These are phyloP conservation scores for Pharmacophagus antenor DNA, from an alignment of 2,888 invertebrate genomes.

Conservation along the genomic window DNA sequence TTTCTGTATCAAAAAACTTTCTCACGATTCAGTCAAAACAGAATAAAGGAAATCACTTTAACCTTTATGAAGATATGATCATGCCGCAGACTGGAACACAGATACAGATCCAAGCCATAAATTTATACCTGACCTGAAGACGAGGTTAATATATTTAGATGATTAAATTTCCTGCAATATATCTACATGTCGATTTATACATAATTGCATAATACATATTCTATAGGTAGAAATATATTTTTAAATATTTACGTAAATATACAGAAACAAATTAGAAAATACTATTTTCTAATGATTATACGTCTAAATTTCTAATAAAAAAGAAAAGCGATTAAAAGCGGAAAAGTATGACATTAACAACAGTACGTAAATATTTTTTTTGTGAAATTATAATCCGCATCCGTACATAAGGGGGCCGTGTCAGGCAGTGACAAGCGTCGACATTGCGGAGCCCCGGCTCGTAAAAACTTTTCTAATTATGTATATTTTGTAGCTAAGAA, in stretches of 20 bases:
- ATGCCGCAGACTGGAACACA: too few species aligned
- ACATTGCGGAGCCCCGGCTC: conserved; percentile 63
- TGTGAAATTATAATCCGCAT: conserved; percentile 67
- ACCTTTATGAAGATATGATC: too few species aligned
- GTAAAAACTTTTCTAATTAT: conserved; percentile 81
- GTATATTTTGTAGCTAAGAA: conserved; percentile 76
- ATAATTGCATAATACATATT: neutral
- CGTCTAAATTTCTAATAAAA: conserved; percentile 11
- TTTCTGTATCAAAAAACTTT: neutral
- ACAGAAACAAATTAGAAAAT: neutral
- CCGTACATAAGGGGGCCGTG: conserved; percentile 66
- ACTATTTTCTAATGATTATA: neutral
- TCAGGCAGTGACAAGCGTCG: conserved; percentile 68
- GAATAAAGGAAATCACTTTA: too few species aligned
- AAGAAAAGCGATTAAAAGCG: neutral
- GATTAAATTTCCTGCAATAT: neutral
- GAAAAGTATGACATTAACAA: conserved; percentile 40
- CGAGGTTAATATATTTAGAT: too few species aligned
- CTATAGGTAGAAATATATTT: too few species aligned
- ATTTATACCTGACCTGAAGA: too few species aligned
- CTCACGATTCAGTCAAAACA: neutral
- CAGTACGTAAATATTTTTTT: conserved; percentile 73
- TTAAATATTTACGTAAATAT: neutral
- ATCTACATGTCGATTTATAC: neutral
- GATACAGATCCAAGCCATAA: too few species aligned